Percentiles rank a stretch among this genome's conserved stretches.
These are phyloP conservation scores for Myotis brandtii DNA, from an alignment of 2,113 vertebrate genomes.

Conservation along the genomic window DNA sequence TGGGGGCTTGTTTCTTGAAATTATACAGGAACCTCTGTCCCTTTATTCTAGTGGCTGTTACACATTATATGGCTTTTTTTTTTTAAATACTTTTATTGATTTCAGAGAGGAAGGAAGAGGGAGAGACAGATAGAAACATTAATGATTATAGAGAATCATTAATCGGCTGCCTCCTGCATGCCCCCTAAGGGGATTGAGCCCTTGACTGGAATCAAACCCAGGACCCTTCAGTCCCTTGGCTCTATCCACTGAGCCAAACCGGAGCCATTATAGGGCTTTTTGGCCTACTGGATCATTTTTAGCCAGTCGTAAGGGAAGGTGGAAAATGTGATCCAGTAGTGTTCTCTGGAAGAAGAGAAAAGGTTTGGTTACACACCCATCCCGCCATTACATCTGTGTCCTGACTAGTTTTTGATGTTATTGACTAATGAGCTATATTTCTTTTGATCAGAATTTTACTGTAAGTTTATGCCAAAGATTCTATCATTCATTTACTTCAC, in stretches of 20 bases:
- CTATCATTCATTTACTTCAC: slow-evolving; percentile 24
- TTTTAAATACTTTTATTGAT: too few relatives aligned
- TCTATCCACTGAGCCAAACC: too few relatives aligned
- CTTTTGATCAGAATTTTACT: slow-evolving; percentile 59
- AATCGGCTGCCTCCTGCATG: too few relatives aligned
- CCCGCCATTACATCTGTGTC: slow-evolving; percentile 57
- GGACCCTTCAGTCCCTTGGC: too few relatives aligned
- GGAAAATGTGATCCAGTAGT: not conserved
- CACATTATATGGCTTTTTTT: not conserved
- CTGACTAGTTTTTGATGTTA: slow-evolving; percentile 76
- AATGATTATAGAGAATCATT: too few relatives aligned
- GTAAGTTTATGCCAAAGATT: slow-evolving; percentile 35
- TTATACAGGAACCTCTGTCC: not conserved
- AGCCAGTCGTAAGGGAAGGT: not conserved
- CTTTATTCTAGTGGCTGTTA: slow-evolving; percentile 1
- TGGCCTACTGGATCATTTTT: not conserved
- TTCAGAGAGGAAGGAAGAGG: too few relatives aligned
- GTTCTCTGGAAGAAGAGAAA: slow-evolving; percentile 30
- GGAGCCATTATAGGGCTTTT: not conserved
- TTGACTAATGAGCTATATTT: slow-evolving; percentile 81
- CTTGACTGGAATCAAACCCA: too few relatives aligned
- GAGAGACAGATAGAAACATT: too few relatives aligned
- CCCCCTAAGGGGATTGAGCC: too few relatives aligned
- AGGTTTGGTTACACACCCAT: slow-evolving; percentile 40
- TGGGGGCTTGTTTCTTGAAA: not conserved